Base-by-base conservation (phyloP, 64 coral and sea anemone genomes). In the Porites australiensis region DNA sequence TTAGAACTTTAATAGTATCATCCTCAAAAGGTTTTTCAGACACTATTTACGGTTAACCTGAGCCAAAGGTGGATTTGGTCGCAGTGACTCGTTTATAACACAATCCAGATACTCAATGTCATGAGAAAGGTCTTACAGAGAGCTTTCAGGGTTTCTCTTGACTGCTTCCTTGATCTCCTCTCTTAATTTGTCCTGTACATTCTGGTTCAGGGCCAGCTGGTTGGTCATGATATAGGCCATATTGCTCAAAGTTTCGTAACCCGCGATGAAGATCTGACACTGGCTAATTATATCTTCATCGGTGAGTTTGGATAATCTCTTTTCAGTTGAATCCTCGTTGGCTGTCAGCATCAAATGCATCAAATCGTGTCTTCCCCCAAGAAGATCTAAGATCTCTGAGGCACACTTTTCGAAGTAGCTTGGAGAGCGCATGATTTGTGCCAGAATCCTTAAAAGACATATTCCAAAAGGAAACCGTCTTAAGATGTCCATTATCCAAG, bases 101-200 rank as follows among this genome's bases (percentile, higher is more conserved):
- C 84, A 88, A 11, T 93, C 92, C 63, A 93, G 44, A 54, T 93
- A 93, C 66, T 93, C 92, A 52, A 93, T 64, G 9, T 60, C 54
- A 6, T 78, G 61, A 15, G 79, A 58, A 48, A 93, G 15, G 4
- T 93, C 92, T 4, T 93, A 82, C 7, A 88, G 50, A 6, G 84
- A 50, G n/a, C 81, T 93, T 3, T 79, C 85, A 6, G 92, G 77
- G 53, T 88, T 88, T 44, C 62, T 13, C 44, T 93, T 57, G 14
- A 44, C 14, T 8, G 86, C 91, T 60, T n/a, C 27, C 1, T 58
- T 22, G 53, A 93, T 87, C 13, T 88, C 74, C 11, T 22, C 44
- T 19, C 85, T 46, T 63, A 93, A 80, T 19, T 83, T 83, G 20
- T 94, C 46, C 37, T 94, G 87, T 2, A 89, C 59, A 3, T 89